phyloP scores from a whole-genome alignment of 1,140 invertebrate species.

The Trichogramma pretiosum region DNA sequence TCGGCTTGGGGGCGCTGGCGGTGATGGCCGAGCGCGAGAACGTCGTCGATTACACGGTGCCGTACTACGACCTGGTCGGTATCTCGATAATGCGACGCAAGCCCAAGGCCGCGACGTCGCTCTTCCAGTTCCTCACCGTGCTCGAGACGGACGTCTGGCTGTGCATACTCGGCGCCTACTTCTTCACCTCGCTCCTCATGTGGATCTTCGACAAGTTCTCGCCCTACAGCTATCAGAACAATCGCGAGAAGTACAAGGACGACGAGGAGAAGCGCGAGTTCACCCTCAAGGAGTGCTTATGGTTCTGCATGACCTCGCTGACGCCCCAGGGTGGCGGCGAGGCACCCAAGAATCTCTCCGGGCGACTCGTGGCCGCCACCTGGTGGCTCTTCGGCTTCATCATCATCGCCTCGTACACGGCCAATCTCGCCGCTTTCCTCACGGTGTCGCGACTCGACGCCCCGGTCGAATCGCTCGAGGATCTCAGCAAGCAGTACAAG shows the following conservation, averaged over 20 bases:
- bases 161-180: conserved; percentile 89
- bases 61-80: conserved; percentile 91
- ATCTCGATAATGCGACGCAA: conserved; percentile 87
- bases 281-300: conserved; percentile 89
- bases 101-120: conserved; percentile 68
- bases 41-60: conserved; percentile 90
- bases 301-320: conserved; percentile 98
- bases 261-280: conserved; percentile 94
- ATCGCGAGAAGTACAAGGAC: conserved; percentile 83
- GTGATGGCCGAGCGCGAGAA: conserved; percentile 93
- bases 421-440: conserved; percentile 89
- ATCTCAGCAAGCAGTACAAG: conserved; percentile 89
- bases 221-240: conserved; percentile 94
- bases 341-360: conserved; percentile 90
- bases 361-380: conserved; percentile 84
- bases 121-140: conserved; percentile 96
- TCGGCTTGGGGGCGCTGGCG: conserved; percentile 76
- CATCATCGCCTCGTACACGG: conserved; percentile 96
- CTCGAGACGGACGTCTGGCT: conserved; percentile 93
- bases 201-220: conserved; percentile 94
- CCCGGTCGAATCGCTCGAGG: conserved; percentile 85
- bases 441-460: conserved; percentile 88
- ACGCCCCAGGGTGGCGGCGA: conserved; percentile 95
- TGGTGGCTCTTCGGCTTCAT: conserved; percentile 99
- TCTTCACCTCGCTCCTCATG: conserved; percentile 89